Percentiles rank a stretch among this genome's conserved stretches.
These are phyloP conservation scores for Alethe diademata DNA, from an alignment of 2,113 vertebrate species.

Conservation along the genomic window DNA sequence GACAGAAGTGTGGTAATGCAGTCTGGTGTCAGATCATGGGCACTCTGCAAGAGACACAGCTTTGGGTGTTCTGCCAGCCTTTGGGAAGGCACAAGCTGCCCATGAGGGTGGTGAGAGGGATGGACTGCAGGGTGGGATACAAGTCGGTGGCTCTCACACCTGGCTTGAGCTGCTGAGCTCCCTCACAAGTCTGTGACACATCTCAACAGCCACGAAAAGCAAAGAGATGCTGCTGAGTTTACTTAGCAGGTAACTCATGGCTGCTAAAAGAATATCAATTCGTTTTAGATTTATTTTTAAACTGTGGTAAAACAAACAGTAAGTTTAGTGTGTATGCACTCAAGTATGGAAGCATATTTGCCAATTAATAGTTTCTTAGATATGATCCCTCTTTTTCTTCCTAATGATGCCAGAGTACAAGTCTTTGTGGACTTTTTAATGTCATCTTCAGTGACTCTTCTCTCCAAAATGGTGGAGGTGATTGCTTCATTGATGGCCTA, in stretches of 20 bases:
- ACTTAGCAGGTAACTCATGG: neutral
- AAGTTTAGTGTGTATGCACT: neutral
- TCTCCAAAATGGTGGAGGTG: neutral
- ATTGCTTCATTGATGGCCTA: neutral
- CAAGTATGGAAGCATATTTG: neutral
- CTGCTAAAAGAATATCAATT: neutral
- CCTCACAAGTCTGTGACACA: neutral
- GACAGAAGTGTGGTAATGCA: neutral
- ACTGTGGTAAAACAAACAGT: neutral
- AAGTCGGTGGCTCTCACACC: neutral
- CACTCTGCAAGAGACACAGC: neutral
- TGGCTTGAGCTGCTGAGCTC: neutral
- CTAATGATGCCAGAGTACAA: neutral
- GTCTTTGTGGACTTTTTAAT: neutral
- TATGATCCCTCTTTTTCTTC: neutral
- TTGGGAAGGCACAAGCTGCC: fast-evolving
- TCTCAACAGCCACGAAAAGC: neutral
- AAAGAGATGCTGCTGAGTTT: neutral
- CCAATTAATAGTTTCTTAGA: neutral
- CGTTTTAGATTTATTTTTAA: neutral
- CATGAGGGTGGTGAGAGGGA: neutral
- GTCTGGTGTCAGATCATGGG: neutral
- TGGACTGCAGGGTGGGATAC: neutral
- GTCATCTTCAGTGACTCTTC: neutral
- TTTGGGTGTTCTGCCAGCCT: neutral